phyloP scores from a whole-genome alignment of 2,797 vertebrate genomes.

The Bryconaethiops microstoma region DNA sequence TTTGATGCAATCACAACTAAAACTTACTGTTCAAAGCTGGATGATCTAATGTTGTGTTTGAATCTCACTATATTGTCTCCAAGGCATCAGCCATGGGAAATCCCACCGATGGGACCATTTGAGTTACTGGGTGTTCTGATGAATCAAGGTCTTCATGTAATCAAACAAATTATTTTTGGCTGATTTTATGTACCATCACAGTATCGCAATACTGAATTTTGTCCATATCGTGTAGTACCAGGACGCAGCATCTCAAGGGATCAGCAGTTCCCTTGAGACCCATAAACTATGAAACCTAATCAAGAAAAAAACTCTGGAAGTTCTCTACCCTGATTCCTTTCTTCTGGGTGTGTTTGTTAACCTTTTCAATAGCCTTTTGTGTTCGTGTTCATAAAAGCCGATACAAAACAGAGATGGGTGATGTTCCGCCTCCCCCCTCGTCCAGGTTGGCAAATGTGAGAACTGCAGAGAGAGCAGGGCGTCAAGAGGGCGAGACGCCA shows the following conservation, averaged over 20 bases:
- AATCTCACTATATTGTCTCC: too few species aligned
- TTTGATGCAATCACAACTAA: too few species aligned
- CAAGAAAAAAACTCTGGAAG: conserved; percentile 23
- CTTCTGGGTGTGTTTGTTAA: conserved; percentile 14
- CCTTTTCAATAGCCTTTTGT: conserved; percentile 33
- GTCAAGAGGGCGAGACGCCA: conserved; percentile 47
- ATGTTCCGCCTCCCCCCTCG: conserved; percentile 38
- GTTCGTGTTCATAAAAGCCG: conserved; percentile 35
- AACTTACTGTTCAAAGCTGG: too few species aligned
- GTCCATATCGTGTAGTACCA: not conserved
- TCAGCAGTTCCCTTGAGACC: conserved; percentile 28
- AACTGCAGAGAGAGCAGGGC: conserved; percentile 34
- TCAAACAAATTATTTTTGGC: not conserved
- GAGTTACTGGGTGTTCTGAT: too few species aligned
- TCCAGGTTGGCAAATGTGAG: conserved; percentile 39
- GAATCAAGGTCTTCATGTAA: too few species aligned
- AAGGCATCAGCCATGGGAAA: too few species aligned
- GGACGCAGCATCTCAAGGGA: conserved; percentile 1
- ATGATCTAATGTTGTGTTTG: too few species aligned
- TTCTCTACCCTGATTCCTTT: conserved; percentile 20
- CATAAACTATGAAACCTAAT: conserved; percentile 27
- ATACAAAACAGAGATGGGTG: conserved; percentile 32
- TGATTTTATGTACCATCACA: not conserved
- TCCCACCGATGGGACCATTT: too few species aligned
- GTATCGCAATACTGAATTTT: not conserved